Evolutionary conservation across 1,140 invertebrate genomes (phyloP).

Genomic region (Chlorops oryzae): DNA sequence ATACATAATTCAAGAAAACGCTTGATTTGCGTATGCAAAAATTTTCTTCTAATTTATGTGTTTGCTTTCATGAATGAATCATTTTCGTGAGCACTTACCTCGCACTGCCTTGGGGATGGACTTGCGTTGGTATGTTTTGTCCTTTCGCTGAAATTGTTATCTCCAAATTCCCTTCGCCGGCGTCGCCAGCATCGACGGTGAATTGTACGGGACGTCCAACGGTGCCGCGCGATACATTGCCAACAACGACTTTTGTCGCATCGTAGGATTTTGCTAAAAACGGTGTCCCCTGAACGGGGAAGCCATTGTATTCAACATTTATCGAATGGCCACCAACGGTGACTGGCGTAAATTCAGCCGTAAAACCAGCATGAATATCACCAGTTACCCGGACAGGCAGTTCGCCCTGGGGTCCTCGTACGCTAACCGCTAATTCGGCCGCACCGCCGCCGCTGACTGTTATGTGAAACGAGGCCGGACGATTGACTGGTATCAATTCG

Average conservation of each 20-base stretch:
- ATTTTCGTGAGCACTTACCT: conserved; percentile 40
- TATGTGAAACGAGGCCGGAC: conserved; percentile 82
- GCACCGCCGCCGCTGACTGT: conserved; percentile 77
- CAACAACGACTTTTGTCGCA: conserved; percentile 80
- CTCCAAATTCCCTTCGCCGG: conserved; percentile 96
- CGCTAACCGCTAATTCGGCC: conserved; percentile 81
- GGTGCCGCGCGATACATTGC: conserved; percentile 68
- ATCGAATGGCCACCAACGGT: conserved; percentile 87
- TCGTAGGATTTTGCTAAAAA: conserved; percentile 92
- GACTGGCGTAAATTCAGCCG: conserved; percentile 83
- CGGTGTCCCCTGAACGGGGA: conserved; percentile 83
- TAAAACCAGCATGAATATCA: conserved; percentile 76
- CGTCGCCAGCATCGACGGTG: conserved; percentile 90
- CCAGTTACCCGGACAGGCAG: conserved; percentile 85
- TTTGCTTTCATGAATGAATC: too few species aligned
- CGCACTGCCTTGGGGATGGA: conserved; percentile 78
- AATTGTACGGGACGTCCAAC: conserved; percentile 85
- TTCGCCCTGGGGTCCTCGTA: conserved; percentile 71
- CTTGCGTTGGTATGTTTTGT: conserved; percentile 92
- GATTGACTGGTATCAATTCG: conserved; percentile 83
- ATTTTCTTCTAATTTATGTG: too few species aligned
- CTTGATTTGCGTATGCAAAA: too few species aligned
- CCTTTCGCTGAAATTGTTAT: conserved; percentile 92
- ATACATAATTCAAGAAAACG: too few species aligned
- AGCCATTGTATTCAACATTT: conserved; percentile 84